Percentiles rank a stretch among this genome's conserved stretches.
Evolutionary conservation across 2,797 vertebrate species (phyloP).

Genomic region (Uromys caudimaculatus): DNA sequence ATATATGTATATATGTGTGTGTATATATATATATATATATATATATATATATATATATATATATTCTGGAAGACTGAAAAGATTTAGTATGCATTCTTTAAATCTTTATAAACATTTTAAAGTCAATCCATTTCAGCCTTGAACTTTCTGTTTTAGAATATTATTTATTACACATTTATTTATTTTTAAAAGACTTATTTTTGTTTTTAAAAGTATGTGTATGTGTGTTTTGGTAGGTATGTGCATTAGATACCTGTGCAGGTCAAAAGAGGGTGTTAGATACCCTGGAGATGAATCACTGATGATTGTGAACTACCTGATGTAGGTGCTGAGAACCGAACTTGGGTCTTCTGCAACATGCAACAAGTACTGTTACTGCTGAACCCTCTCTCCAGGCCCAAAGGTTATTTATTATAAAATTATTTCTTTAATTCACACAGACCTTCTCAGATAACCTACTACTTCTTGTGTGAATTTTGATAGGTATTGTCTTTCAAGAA

Average conservation of each 20-base stretch:
- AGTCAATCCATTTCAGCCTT: not conserved
- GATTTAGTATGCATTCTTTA: not conserved
- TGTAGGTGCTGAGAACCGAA: no score
- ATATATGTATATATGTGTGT: no score
- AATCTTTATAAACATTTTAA: not conserved
- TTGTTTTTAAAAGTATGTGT: not conserved
- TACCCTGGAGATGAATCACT: not conserved
- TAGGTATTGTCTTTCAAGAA: not conserved
- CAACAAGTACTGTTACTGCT: not conserved
- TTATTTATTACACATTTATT: not conserved
- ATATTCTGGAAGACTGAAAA: not conserved
- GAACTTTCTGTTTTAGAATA: not conserved
- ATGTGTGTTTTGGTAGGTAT: not conserved
- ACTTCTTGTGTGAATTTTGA: not conserved
- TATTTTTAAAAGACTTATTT: no score
- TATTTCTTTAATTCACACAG: not conserved
- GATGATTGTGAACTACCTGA: not conserved
- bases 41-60: not conserved
- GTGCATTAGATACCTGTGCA: not conserved
- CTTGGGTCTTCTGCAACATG: not conserved
- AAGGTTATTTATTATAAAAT: not conserved
- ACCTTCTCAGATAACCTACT: not conserved
- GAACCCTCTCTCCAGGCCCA: not conserved
- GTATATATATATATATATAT: no score
- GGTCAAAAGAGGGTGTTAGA: not conserved